phyloP scores from a whole-genome alignment of 1,140 invertebrate genomes.

The Bombus balteatus region DNA sequence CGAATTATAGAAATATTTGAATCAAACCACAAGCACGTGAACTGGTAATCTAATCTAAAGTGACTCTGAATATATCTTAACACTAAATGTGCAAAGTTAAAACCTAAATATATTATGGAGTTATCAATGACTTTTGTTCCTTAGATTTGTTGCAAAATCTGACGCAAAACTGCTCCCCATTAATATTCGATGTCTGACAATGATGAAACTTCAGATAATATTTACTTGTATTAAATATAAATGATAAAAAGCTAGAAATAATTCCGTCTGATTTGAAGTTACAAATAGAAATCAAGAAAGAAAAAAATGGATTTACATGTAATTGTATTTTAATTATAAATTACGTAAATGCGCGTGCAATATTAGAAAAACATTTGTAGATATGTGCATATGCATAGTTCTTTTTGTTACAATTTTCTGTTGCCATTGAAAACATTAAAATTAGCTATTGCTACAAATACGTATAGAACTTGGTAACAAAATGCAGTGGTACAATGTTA shows the following conservation, averaged over 20 bases:
- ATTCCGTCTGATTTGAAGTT: too few relatives aligned
- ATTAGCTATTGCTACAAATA: neutral
- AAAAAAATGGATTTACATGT: neutral
- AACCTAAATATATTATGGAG: neutral
- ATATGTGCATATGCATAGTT: too few relatives aligned
- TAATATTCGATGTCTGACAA: too few relatives aligned
- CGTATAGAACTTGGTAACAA: too few relatives aligned
- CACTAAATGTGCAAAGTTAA: neutral
- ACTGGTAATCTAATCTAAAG: neutral
- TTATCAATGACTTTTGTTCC: neutral
- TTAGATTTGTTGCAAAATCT: neutral
- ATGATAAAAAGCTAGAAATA: neutral
- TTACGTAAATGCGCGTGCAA: neutral
- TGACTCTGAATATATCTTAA: neutral
- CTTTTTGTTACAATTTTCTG: too few relatives aligned
- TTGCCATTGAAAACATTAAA: neutral
- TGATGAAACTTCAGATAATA: neutral
- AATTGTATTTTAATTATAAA: neutral
- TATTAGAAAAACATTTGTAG: neutral
- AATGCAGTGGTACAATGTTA: too few relatives aligned
- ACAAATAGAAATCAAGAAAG: neutral
- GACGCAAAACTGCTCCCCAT: neutral
- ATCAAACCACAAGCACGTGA: neutral
- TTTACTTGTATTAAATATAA: neutral
- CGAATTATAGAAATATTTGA: too few relatives aligned